Base-by-base conservation (phyloP, 2,113 vertebrate species). In the Lophochroa leadbeateri region DNA sequence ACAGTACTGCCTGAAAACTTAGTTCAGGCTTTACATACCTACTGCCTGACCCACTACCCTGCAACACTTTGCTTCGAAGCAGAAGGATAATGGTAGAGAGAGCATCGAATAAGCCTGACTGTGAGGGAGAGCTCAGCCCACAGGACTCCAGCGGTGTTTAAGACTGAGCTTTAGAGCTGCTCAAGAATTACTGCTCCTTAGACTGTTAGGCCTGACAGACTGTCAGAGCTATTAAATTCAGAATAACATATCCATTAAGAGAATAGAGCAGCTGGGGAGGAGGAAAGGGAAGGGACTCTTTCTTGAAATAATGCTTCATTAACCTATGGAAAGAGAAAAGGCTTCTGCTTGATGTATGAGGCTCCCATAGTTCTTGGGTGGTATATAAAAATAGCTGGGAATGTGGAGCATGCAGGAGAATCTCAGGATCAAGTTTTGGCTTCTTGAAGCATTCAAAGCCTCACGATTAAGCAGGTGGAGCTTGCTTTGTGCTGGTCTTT, bases 181-280 rank as follows among this genome's bases (percentile, higher is more conserved):
- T 94, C 76, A 86, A 90, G 97, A 98, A 93, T 97, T 98, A 96
- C 92, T 95, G 93, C 97, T 97, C 95, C 95, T 95, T 97, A 91
- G 97, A 64, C 96, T 98, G 93, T 97, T 98, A 98, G 98, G 92
- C 93, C 96, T 98, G 97, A 97, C 75, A 12, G 69, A 47, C 90
- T 95, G 97, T 98, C 98, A 98, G 94, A 96, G 97, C 94, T 96
- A 94, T 98, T 98, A 98, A 96, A 97, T 98, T 96, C 91, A 95
- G 96, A 97, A 97, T 97, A 97, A 96, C 78, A 74, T 79, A 78
- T 88, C 86, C 96, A 92, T 92, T 92, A 88, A 98, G 96, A 95
- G 74, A 86, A 74, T 29, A 31, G 28, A 20, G 41, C 25, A 47
- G 27, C 12, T 85, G 43, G 18, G 25, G 67, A 60, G 53, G 20